phyloP scores from a whole-genome alignment of 2,888 invertebrate species.

The Sthenelais limicola region DNA sequence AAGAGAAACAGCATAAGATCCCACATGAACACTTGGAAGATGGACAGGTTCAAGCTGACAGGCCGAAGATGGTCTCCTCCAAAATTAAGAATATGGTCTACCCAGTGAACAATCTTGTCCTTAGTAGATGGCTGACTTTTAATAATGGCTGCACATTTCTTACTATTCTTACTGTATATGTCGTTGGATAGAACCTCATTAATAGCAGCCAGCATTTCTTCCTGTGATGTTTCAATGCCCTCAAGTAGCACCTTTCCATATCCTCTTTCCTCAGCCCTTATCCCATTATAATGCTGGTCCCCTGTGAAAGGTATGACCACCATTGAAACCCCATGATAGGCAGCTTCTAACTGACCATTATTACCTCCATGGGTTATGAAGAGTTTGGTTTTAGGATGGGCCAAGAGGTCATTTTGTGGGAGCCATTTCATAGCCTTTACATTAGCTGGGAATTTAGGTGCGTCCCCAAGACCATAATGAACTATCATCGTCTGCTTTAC shows the following conservation, averaged over 20 bases:
- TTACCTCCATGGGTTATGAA: slow-evolving; percentile 26
- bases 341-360: slow-evolving; percentile 23
- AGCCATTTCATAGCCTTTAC: not conserved
- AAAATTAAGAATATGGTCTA: slow-evolving; percentile 21
- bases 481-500: not conserved
- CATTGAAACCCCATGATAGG: slow-evolving; percentile 2
- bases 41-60: not conserved
- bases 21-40: slow-evolving; percentile 5
- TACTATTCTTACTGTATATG: not conserved
- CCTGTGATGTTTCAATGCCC: not conserved
- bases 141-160: slow-evolving; percentile 25
- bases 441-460: slow-evolving; percentile 2
- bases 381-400: slow-evolving; percentile 2
- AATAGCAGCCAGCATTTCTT: not conserved
- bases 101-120: slow-evolving; percentile 18
- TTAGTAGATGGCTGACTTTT: not conserved
- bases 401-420: slow-evolving; percentile 29
- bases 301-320: not conserved
- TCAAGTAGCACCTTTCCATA: not conserved
- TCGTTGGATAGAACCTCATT: not conserved
- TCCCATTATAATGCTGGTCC: slow-evolving; percentile 13
- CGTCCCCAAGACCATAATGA: slow-evolving; percentile 3
- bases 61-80: slow-evolving; percentile 9
- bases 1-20: slow-evolving; percentile 7
- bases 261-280: not conserved